Conservation (phyloP, 2,113 vertebrate species). For the Rhabdomys dilectus region DNA sequence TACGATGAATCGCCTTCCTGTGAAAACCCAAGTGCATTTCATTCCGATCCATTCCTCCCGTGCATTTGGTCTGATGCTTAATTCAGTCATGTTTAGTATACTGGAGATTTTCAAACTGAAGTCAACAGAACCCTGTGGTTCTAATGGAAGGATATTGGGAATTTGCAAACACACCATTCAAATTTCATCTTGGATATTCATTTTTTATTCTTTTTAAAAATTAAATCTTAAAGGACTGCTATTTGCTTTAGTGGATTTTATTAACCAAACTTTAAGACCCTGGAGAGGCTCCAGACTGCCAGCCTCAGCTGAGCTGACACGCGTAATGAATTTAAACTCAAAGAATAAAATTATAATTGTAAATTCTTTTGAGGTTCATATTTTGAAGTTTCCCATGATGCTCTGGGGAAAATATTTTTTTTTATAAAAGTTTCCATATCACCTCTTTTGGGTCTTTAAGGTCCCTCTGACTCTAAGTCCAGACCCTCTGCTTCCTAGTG, state of each 20-base stretch:
- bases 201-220: slow-evolving; percentile 2
- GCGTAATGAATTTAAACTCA: slow-evolving; percentile 26
- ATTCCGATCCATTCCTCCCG: neutral
- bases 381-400: neutral
- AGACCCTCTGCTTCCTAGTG: neutral
- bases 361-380: slow-evolving; percentile 16
- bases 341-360: neutral
- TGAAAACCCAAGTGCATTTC: neutral
- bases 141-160: neutral
- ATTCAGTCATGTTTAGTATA: neutral
- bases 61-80: neutral
- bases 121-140: neutral
- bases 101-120: slow-evolving; percentile 40
- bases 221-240: neutral
- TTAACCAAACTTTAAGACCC: slow-evolving; percentile 18
- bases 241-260: slow-evolving; percentile 6
- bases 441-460: neutral
- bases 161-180: slow-evolving; percentile 19
- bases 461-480: neutral
- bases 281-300: neutral
- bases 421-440: neutral
- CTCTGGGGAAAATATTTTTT: neutral
- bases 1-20: neutral
- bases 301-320: slow-evolving; percentile 3
- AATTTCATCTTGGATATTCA: slow-evolving; percentile 51